Conservation (phyloP, 2,113 vertebrate genomes). For the Carassius auratus region DNA sequence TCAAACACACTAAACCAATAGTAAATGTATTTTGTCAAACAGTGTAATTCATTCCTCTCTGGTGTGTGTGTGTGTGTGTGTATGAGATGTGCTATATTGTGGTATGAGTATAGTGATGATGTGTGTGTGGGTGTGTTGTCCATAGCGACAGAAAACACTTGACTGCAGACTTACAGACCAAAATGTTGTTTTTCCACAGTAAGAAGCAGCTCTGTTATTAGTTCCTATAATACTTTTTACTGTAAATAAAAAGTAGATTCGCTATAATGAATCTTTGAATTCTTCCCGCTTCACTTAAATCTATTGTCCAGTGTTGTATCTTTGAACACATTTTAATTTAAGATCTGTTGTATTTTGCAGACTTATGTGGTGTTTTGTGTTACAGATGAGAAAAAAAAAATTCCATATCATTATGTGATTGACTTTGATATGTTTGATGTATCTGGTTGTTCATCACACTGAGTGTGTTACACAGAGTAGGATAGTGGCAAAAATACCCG, state of each 20-base stretch:
- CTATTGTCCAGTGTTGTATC: background rate
- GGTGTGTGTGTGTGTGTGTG: background rate
- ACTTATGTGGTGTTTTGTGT: background rate
- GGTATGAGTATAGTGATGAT: background rate
- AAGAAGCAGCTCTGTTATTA: background rate
- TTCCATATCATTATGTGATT: conserved; percentile 71
- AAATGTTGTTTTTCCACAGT: background rate
- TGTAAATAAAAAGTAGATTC: background rate
- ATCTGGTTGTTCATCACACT: conserved; percentile 60
- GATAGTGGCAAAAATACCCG: conserved; percentile 22
- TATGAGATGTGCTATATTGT: background rate
- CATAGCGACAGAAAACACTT: background rate
- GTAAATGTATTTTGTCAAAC: background rate
- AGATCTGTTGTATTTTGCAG: conserved; percentile 13
- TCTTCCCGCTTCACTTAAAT: background rate
- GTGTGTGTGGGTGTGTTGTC: conserved; percentile 12
- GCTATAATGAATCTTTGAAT: background rate
- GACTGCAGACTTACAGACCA: background rate
- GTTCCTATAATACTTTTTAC: background rate
- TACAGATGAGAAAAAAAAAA: conserved; percentile 60
- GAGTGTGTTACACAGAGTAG: conserved; percentile 10
- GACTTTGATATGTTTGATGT: conserved; percentile 63
- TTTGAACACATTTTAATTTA: conserved; percentile 12
- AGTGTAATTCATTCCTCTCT: conserved; percentile 14
- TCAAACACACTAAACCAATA: background rate